These are phyloP conservation scores for Accipiter cooperii DNA, from an alignment of 2,113 vertebrate species.

Conservation along the genomic window DNA sequence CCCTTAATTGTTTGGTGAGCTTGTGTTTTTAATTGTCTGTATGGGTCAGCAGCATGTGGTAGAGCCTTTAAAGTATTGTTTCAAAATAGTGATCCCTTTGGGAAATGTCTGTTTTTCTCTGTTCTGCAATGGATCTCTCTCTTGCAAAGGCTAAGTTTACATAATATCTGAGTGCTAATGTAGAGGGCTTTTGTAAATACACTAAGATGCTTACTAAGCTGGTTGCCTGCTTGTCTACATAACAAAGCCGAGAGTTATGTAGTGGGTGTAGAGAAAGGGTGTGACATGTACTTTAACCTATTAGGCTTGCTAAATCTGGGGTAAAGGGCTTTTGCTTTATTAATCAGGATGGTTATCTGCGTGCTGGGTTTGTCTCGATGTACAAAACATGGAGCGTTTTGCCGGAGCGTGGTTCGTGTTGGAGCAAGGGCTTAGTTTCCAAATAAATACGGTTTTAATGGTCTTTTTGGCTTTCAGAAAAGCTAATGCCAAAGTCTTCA, in stretches of 20 bases:
- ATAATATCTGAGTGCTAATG: not conserved
- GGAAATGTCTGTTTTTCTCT: not conserved
- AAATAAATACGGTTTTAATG: not conserved
- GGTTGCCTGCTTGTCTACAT: constrained; percentile 14
- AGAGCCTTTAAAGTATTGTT: not conserved
- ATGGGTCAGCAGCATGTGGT: not conserved
- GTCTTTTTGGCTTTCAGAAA: not conserved
- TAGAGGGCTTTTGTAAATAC: constrained; percentile 23
- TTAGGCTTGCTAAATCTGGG: not conserved
- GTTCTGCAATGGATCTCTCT: not conserved
- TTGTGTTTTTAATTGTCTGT: not conserved
- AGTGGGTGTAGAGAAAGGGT: constrained; percentile 16
- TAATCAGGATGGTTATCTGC: not conserved
- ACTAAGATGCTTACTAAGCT: constrained; percentile 24
- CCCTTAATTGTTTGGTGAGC: not conserved
- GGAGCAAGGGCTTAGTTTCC: not conserved
- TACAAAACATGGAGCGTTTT: not conserved
- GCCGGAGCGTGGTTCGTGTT: not conserved
- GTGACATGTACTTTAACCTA: not conserved
- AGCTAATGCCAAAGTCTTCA: not conserved
- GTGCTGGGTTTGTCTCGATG: not conserved
- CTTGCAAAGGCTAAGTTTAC: not conserved
- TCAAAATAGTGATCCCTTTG: not conserved
- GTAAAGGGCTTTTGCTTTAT: not conserved
- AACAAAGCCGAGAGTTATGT: not conserved